Evolutionary conservation across 2,797 vertebrate genomes (phyloP).

Genomic region (Neopelma chrysocephalum): DNA sequence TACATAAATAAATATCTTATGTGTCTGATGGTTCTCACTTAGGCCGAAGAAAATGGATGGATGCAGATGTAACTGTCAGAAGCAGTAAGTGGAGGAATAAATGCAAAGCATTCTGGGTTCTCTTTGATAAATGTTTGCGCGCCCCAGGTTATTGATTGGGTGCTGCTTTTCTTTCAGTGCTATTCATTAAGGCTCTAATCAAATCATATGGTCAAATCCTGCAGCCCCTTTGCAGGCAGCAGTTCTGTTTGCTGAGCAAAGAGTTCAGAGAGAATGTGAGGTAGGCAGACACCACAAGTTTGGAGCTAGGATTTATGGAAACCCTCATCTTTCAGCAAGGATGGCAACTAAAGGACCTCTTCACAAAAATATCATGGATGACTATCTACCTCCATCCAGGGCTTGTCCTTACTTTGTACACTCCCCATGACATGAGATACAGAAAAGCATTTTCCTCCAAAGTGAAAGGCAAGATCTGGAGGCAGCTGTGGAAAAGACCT

Average conservation of each 20-base stretch:
- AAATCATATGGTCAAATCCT: neutral
- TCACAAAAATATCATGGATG: neutral
- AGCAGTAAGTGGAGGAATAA: neutral
- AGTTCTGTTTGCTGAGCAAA: neutral
- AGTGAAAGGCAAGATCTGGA: neutral
- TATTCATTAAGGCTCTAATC: neutral
- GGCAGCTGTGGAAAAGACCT: neutral
- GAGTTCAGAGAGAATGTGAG: neutral
- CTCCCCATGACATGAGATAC: neutral
- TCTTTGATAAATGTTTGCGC: neutral
- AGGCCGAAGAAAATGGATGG: neutral
- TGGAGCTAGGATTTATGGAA: neutral
- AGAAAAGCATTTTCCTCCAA: neutral
- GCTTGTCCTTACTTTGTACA: neutral
- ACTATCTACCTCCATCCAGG: neutral
- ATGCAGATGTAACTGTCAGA: conserved; percentile 26
- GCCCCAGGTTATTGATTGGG: neutral
- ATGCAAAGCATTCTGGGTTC: neutral
- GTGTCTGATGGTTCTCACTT: neutral
- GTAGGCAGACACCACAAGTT: neutral
- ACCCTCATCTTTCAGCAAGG: neutral
- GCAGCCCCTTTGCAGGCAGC: neutral
- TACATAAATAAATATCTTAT: neutral
- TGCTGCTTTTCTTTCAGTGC: conserved; percentile 1
- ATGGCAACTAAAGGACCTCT: neutral